phyloP scores from a whole-genome alignment of 2,797 vertebrate species.

The Chrysolophus pictus region DNA sequence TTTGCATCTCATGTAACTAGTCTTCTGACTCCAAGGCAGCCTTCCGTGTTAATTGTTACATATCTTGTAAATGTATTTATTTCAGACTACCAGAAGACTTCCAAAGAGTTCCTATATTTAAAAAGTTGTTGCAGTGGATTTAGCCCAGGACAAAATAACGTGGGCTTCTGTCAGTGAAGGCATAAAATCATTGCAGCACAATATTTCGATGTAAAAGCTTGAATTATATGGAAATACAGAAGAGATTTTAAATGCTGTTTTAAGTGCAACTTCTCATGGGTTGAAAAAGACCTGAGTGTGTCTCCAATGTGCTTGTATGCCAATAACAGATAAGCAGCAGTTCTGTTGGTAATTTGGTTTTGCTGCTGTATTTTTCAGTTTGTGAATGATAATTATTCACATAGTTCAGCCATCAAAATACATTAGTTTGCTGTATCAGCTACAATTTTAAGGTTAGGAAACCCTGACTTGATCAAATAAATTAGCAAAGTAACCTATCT shows the following conservation, averaged over 20 bases:
- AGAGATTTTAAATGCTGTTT: neutral
- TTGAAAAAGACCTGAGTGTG: neutral
- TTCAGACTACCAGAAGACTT: slow-evolving; percentile 60
- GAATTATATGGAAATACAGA: neutral
- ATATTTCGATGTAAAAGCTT: slow-evolving; percentile 22
- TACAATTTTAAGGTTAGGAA: neutral
- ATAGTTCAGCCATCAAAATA: neutral
- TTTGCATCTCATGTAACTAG: neutral
- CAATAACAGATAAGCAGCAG: neutral
- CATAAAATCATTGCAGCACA: neutral
- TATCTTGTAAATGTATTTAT: slow-evolving; percentile 57
- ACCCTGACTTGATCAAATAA: neutral
- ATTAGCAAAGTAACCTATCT: neutral
- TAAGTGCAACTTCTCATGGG: neutral
- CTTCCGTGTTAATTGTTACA: slow-evolving; percentile 30
- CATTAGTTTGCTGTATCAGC: too few relatives aligned
- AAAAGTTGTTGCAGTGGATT: slow-evolving; percentile 20
- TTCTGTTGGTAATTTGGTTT: neutral
- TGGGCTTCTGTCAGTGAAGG: slow-evolving; percentile 10
- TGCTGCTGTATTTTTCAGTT: neutral
- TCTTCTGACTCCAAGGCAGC: neutral
- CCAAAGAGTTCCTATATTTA: slow-evolving; percentile 18
- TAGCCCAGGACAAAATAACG: slow-evolving; percentile 31
- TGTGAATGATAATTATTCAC: neutral
- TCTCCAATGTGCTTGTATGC: neutral